These are phyloP conservation scores for Blera fallax DNA, from an alignment of 2,888 invertebrate species.

Conservation along the genomic window DNA sequence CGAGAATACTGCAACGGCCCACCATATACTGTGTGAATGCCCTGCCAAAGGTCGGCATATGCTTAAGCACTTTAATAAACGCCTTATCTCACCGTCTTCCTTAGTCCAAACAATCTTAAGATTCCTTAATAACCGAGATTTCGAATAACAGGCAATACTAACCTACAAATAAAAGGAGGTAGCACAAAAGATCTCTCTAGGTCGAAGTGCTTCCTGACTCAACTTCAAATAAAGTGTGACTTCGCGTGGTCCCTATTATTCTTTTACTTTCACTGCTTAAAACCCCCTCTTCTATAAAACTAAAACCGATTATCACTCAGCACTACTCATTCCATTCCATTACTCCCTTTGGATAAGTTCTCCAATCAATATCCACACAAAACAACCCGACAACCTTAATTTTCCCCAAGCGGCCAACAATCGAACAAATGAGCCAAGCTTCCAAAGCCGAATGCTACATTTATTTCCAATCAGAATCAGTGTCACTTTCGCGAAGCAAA, in stretches of 20 bases:
- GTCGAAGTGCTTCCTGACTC: no score
- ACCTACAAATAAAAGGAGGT: no score
- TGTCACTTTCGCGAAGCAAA: slow-evolving; percentile 44
- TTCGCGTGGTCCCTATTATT: neutral
- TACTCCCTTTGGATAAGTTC: slow-evolving; percentile 34
- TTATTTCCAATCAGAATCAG: slow-evolving; percentile 62
- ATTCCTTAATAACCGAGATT: no score
- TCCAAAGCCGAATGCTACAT: slow-evolving; percentile 45
- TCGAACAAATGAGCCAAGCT: slow-evolving; percentile 46
- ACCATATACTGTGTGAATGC: no score
- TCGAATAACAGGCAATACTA: no score
- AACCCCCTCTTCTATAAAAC: neutral
- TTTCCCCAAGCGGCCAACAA: slow-evolving; percentile 42
- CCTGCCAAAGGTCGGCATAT: no score
- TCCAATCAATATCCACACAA: slow-evolving; percentile 17
- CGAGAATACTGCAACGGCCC: no score
- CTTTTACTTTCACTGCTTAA: neutral
- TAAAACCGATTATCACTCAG: slow-evolving; percentile 21
- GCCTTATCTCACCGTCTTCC: no score
- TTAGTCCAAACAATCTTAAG: no score
- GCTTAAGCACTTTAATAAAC: no score
- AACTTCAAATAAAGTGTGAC: no score
- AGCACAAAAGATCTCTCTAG: no score
- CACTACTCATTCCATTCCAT: neutral
- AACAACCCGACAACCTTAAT: slow-evolving; percentile 25